These are phyloP conservation scores for Hedychridium roseum DNA, from an alignment of 2,888 invertebrate genomes.

Conservation along the genomic window DNA sequence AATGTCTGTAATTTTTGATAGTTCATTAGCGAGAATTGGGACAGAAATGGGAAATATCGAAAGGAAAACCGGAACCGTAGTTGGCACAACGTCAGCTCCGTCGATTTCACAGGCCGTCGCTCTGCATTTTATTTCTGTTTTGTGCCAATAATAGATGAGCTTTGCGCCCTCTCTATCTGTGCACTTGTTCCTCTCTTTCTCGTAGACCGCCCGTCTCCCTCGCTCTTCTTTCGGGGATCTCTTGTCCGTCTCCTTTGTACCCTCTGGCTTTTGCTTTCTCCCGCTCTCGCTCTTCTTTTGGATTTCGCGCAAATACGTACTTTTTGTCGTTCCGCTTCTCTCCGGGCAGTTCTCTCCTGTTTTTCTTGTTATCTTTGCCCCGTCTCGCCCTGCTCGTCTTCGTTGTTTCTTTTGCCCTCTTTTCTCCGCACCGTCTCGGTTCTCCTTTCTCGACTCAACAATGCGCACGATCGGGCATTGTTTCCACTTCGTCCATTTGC, in stretches of 20 bases:
- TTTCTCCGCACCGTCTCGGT: no score
- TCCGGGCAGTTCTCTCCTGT: no score
- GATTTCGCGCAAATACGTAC: slow-evolving; percentile 6
- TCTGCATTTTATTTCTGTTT: slow-evolving; percentile 52
- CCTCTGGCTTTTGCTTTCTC: slow-evolving; percentile 14
- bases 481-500: slow-evolving; percentile 33
- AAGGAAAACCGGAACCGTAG: slow-evolving; percentile 23
- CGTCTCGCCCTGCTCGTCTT: slow-evolving; percentile 11
- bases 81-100: slow-evolving; percentile 33
- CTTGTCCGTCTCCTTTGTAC: no score
- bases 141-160: slow-evolving; percentile 52
- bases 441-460: no score
- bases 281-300: slow-evolving; percentile 1
- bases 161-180: slow-evolving; percentile 19
- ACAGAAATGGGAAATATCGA: slow-evolving; percentile 16
- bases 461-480: slow-evolving; percentile 36
- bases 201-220: no score
- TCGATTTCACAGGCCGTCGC: slow-evolving; percentile 41
- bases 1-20: no score
- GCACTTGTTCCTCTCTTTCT: slow-evolving; percentile 9
- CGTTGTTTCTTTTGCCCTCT: slow-evolving; percentile 40
- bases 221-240: no score
- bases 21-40: slow-evolving; percentile 6
- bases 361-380: no score
- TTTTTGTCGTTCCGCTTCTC: no score